These are phyloP conservation scores for Dicrostonyx torquatus DNA, from an alignment of 2,797 vertebrate species.

Conservation along the genomic window DNA sequence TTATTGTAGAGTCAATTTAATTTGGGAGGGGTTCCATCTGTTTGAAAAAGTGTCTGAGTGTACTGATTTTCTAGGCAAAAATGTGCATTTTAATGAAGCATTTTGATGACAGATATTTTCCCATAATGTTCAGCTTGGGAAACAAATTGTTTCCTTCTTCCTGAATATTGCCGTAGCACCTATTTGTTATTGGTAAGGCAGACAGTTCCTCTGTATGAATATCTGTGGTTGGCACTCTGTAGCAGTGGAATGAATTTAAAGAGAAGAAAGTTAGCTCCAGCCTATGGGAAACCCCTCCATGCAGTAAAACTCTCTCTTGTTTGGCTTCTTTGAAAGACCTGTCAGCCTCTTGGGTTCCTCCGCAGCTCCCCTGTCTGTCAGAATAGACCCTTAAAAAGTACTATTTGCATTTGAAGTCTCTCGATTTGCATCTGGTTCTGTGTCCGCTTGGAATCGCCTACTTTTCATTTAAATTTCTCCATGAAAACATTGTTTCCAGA, in stretches of 20 bases:
- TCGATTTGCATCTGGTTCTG: constrained; percentile 85
- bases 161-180: constrained; percentile 70
- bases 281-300: constrained; percentile 33
- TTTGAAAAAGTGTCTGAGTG: constrained; percentile 61
- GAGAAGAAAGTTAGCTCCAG: constrained; percentile 60
- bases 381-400: constrained; percentile 78
- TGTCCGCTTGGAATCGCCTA: constrained; percentile 78
- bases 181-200: constrained; percentile 68
- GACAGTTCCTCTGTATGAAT: constrained; percentile 32
- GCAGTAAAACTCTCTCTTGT: constrained; percentile 66
- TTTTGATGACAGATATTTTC: constrained; percentile 84
- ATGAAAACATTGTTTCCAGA: constrained; percentile 87
- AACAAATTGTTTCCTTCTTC: constrained; percentile 75
- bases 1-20: constrained; percentile 50
- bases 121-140: constrained; percentile 81
- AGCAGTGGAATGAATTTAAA: constrained; percentile 48
- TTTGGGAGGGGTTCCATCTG: constrained; percentile 36
- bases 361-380: constrained; percentile 83
- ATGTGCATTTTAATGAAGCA: constrained; percentile 64
- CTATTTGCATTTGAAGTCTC: constrained; percentile 88
- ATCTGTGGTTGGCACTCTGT: constrained; percentile 51
- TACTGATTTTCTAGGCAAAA: constrained; percentile 59
- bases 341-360: constrained; percentile 77
- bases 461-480: constrained; percentile 85
- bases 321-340: constrained; percentile 73